Percentiles rank a stretch among this genome's conserved stretches.
These are phyloP conservation scores for Eucera pruinosa DNA, from an alignment of 2,888 invertebrate species.

Conservation along the genomic window DNA sequence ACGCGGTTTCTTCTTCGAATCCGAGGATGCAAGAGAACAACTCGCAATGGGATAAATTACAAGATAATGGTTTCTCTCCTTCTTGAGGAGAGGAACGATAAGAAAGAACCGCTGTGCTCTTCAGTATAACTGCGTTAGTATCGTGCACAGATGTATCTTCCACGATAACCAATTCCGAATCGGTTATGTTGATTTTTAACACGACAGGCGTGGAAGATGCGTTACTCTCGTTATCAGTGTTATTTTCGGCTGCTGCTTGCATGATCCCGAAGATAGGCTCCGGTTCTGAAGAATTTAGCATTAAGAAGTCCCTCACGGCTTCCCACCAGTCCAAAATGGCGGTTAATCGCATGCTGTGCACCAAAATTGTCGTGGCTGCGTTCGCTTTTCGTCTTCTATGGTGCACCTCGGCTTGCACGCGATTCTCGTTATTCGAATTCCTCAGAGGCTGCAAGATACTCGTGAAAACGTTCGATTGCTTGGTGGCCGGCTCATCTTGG, in stretches of 20 bases:
- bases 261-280: conserved; percentile 72
- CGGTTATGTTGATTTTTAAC: conserved; percentile 96
- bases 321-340: conserved; percentile 98
- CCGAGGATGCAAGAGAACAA: conserved; percentile 96
- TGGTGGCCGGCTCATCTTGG: conserved; percentile 88
- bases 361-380: conserved; percentile 93
- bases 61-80: conserved; percentile 91
- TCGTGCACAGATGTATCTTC: conserved; percentile 95
- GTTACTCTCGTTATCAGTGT: conserved; percentile 69
- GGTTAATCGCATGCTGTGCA: conserved; percentile 98
- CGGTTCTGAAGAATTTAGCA: conserved; percentile 83
- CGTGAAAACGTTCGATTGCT: conserved; percentile 93
- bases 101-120: conserved; percentile 94
- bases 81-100: conserved; percentile 89
- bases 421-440: conserved; percentile 84
- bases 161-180: conserved; percentile 97
- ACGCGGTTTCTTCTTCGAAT: conserved; percentile 95
- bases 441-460: conserved; percentile 94
- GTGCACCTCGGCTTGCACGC: conserved; percentile 91
- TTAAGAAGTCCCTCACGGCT: conserved; percentile 91
- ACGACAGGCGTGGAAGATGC: conserved; percentile 87
- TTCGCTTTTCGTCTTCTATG: conserved; percentile 89
- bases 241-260: conserved; percentile 47
- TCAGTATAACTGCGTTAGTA: conserved; percentile 96
- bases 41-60: conserved; percentile 95